Evolutionary conservation across 2,113 vertebrate genomes (phyloP).

Genomic region (Xenopus borealis): DNA sequence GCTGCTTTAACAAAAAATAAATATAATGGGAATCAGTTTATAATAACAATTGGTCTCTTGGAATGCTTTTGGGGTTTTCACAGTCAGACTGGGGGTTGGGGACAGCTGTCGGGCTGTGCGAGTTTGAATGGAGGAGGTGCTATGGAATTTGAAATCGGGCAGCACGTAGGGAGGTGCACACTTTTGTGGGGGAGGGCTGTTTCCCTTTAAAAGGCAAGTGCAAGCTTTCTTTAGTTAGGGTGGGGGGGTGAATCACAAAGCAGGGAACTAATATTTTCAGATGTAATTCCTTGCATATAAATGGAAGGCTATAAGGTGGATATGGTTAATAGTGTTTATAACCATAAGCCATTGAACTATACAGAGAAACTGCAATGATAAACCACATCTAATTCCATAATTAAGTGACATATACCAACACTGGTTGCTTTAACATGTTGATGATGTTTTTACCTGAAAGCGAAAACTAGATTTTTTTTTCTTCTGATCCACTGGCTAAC

Average conservation of each 20-base stretch:
- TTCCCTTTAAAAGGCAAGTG: background rate
- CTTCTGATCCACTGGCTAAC: too few species aligned
- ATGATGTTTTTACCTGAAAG: too few species aligned
- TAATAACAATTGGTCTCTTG: too few species aligned
- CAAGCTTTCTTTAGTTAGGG: background rate
- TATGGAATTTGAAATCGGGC: slow-evolving; percentile 23
- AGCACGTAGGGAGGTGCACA: slow-evolving; percentile 6
- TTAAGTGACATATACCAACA: too few species aligned
- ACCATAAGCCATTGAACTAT: background rate
- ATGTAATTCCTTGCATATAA: background rate
- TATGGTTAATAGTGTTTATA: background rate
- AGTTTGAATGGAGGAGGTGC: slow-evolving; percentile 25
- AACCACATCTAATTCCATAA: too few species aligned
- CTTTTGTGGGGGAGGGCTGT: slow-evolving; percentile 7
- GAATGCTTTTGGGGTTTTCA: background rate
- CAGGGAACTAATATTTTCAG: background rate
- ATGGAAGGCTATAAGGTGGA: background rate
- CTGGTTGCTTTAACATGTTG: too few species aligned
- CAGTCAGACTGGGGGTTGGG: slow-evolving; percentile 27
- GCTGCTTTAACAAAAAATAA: too few species aligned
- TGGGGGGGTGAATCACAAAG: background rate
- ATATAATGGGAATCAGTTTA: too few species aligned
- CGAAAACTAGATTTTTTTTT: too few species aligned
- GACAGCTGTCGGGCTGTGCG: slow-evolving; percentile 18
- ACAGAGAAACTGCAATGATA: too few species aligned